Percentiles rank a stretch among this genome's conserved stretches.
phyloP scores from a whole-genome alignment of 2,888 invertebrate genomes.

The Agriopis aurantiaria region DNA sequence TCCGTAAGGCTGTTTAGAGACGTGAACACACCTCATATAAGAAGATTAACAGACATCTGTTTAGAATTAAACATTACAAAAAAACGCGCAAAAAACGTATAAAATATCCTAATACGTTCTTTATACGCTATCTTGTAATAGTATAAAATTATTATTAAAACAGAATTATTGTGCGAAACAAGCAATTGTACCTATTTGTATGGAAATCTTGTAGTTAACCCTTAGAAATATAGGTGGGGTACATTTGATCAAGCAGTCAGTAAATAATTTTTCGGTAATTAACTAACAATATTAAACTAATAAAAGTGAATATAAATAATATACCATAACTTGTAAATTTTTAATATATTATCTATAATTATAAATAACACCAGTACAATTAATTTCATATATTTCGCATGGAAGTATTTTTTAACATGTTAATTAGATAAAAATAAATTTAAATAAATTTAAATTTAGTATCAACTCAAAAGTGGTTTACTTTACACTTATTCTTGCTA shows the following conservation, averaged over 20 bases:
- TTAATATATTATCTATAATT: no score
- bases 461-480: no score
- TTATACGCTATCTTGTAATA: conserved; percentile 24
- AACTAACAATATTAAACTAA: no score
- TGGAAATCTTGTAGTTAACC: background rate
- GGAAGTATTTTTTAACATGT: no score
- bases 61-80: conserved; percentile 25
- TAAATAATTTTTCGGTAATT: background rate
- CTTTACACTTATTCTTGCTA: no score
- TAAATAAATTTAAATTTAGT: no score
- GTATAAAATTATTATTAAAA: conserved; percentile 12
- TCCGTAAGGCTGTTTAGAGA: background rate
- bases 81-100: conserved; percentile 33
- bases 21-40: conserved; percentile 28
- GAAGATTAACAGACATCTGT: conserved; percentile 44
- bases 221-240: background rate
- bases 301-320: no score
- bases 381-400: no score
- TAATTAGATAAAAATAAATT: no score
- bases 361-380: no score
- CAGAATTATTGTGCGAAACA: conserved; percentile 5
- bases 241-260: background rate
- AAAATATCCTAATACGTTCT: conserved; percentile 35
- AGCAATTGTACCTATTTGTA: background rate
- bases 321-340: no score